Evolutionary conservation across 1,140 invertebrate species (phyloP), one percentile per base, ranked within the genome.

Genomic region (Subanguina moxae): DNA sequence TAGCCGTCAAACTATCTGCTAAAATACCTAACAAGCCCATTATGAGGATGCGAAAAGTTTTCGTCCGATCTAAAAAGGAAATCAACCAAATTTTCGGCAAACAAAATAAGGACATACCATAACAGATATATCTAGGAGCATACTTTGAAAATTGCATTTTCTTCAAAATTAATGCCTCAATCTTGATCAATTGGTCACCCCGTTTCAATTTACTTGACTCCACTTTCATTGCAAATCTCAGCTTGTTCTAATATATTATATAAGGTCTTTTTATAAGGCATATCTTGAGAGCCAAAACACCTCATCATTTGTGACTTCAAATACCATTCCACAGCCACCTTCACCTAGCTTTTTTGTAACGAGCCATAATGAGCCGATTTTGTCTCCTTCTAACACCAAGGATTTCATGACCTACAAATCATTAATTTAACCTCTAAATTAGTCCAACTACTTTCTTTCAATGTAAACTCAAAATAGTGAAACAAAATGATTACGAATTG

Each of bases 11-110:
- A n/a, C n/a, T n/a, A n/a, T n/a, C n/a, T n/a, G n/a, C n/a, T n/a
- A n/a, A n/a, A n/a, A n/a, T n/a, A n/a, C n/a, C n/a, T 8, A 80
- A 62, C 1, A 79, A 57, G 32, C 62, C 70, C 76, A 78, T 78
- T 13, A 78, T 67, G 23, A 78, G 7, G 57, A 64, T 76, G 15
- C 63, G 67, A 73, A 63, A 63, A 27, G 11, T 23, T 15, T 11
- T 13, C 23, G 57, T 58, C 30, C 30, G 57, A 23, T 11, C 57
- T 58, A 58, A 58, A 58, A 30, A 13, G 11, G n/a, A n/a, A n/a
- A n/a, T n/a, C 43, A 45, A 45, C 11, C n/a, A n/a, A 45, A 45
- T 13, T 13, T 45, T 11, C 11, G 11, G n/a, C 43, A 45, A 13
- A 45, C 43, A 45, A 45, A 45, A 45, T 45, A 11, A 45, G n/a